phyloP scores from a whole-genome alignment of 2,888 invertebrate genomes.

The Limnephilus marmoratus region DNA sequence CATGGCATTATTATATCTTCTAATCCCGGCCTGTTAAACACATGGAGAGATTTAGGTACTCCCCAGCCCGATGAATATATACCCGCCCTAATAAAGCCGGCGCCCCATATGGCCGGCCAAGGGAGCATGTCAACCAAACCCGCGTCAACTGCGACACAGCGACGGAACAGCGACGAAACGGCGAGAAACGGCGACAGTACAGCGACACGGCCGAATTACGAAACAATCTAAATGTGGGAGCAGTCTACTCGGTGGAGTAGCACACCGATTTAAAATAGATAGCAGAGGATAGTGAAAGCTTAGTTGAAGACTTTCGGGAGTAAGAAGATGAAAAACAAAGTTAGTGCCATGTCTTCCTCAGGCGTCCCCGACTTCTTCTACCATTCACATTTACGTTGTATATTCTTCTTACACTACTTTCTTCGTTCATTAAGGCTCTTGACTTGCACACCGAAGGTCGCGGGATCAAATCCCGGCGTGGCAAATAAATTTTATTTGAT shows the following conservation, averaged over 20 bases:
- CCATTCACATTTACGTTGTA: too few relatives aligned
- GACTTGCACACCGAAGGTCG: too few relatives aligned
- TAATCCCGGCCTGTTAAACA: not conserved
- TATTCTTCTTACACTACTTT: too few relatives aligned
- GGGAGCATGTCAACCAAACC: constrained; percentile 3
- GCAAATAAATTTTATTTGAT: too few relatives aligned
- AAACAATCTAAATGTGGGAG: not conserved
- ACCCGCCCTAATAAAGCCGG: constrained; percentile 15
- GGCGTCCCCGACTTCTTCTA: too few relatives aligned
- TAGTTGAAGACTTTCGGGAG: not conserved
- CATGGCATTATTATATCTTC: not conserved
- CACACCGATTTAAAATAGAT: not conserved
- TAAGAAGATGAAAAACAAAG: not conserved
- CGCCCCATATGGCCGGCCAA: constrained; percentile 3
- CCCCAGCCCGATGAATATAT: not conserved
- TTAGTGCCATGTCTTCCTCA: too few relatives aligned
- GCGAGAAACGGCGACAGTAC: not conserved
- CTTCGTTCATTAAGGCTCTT: too few relatives aligned
- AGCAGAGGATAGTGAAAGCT: not conserved
- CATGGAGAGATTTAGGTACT: not conserved
- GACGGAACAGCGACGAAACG: not conserved
- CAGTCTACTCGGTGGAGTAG: not conserved
- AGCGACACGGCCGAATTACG: not conserved
- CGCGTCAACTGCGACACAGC: not conserved
- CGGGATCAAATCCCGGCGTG: too few relatives aligned